Evolutionary conservation across 2,113 vertebrate genomes (phyloP).

Genomic region (Rhea americana): DNA sequence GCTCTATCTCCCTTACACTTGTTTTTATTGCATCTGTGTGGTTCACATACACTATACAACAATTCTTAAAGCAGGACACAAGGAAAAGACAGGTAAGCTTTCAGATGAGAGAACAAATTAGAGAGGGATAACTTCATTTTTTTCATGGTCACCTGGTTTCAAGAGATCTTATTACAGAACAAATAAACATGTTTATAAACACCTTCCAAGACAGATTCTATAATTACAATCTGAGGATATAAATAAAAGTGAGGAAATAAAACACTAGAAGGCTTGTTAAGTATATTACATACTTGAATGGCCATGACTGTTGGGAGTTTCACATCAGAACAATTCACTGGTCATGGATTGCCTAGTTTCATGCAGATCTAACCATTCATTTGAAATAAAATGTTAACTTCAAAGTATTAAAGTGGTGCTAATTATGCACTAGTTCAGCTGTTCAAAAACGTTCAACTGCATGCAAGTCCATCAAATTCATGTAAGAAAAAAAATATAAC

Average conservation of each 20-base stretch:
- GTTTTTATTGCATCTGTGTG: not conserved
- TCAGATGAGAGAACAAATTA: not conserved
- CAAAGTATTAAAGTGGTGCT: not conserved
- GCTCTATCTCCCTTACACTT: not conserved
- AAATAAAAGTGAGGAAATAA: not conserved
- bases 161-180: not conserved
- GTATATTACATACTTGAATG: not conserved
- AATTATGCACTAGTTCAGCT: not conserved
- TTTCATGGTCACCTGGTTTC: not conserved
- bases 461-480: not conserved
- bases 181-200: not conserved
- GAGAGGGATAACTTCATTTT: not conserved
- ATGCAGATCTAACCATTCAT: not conserved
- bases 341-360: not conserved
- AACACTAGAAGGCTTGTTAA: not conserved
- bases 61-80: not conserved
- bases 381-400: not conserved
- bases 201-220: not conserved
- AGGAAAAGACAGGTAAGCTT: not conserved
- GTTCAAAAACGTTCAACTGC: not conserved
- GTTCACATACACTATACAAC: fast-evolving
- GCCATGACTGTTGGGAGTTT: not conserved
- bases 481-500: not conserved
- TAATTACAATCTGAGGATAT: not conserved
- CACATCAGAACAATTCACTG: not conserved